A percentile compares a stretch with the other conserved stretches of the same genome.
phyloP scores from a whole-genome alignment of 2,888 invertebrate genomes.

The Tyria jacobaeae region DNA sequence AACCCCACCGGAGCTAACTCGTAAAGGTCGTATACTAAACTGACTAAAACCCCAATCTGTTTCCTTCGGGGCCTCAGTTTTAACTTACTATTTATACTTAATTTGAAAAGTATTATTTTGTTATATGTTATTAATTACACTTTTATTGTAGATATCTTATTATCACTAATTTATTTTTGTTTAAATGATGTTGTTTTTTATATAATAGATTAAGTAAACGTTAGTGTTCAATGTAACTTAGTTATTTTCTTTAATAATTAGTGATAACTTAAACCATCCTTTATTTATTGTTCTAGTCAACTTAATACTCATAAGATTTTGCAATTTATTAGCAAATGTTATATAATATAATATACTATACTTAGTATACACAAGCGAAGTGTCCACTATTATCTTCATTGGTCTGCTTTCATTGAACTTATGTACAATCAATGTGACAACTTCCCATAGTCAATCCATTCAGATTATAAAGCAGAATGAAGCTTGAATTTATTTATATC shows the following conservation, averaged over 20 bases:
- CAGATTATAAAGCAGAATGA: conserved; percentile 20
- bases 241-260: conserved; percentile 16
- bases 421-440: too few relatives aligned
- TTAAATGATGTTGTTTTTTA: conserved; percentile 20
- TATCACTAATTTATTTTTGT: conserved; percentile 1
- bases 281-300: conserved; percentile 43
- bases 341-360: not conserved
- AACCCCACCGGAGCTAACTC: not conserved
- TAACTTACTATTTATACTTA: not conserved
- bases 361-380: too few relatives aligned
- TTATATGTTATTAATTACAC: not conserved
- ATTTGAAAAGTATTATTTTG: not conserved
- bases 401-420: not conserved
- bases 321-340: conserved; percentile 32
- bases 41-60: too few relatives aligned
- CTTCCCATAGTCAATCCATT: conserved; percentile 13
- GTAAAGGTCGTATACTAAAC: too few relatives aligned
- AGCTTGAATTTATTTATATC: conserved; percentile 7
- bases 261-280: conserved; percentile 27
- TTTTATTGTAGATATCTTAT: not conserved
- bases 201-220: conserved; percentile 27
- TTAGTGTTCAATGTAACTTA: conserved; percentile 36
- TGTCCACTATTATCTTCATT: not conserved
- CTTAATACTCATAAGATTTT: conserved; percentile 22
- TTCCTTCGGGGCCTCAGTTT: too few relatives aligned